Evolutionary conservation across 2,888 invertebrate genomes (phyloP), one percentile per base, ranked within the genome.

Genomic region (Hartigia nigra): DNA sequence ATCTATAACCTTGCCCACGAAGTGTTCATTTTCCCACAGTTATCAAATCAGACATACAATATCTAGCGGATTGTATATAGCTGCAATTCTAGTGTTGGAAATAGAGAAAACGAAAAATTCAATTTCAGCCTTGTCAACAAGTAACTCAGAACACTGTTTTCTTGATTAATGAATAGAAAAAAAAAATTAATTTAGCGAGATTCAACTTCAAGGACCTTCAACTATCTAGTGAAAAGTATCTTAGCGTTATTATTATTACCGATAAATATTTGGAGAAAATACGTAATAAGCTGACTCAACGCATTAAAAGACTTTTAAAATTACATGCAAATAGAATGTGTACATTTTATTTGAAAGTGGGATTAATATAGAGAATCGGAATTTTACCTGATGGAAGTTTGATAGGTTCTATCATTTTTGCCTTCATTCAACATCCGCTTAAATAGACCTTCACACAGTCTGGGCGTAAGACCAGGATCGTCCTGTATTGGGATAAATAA

Each of bases 381-480:
- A 31, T 78, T 83, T 86, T 86, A 92, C 92, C 92, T 92, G 79
- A 92, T 90, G 12, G 89, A 89, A 39, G 90, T 89, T 81, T 88
- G 78, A 39, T 84, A 90, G 77, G 85, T 85, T 75, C 84, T 87
- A 12, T 86, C 84, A 31, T 87, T 85, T 81, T 89, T 91, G 39
- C 88, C 87, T 37, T 90, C 91, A n/a, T 90, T 86, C 4, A 90
- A 89, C 34, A 90, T 87, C 78, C 86, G 83, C 12, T 83, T 76
- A 78, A 94, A 94, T 74, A 94, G 87, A 72, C 92, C 91, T 84
- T 93, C 88, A 86, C 94, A 94, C 69, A 94, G 91, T 80, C 93
- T 90, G 23, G 94, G 94, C 76, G 93, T 94, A 23, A 94, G 86
- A 4, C 94, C 94, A n/a, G 93, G 93, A 87, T 93, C 92, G 76